Base-by-base conservation (phyloP, 2,113 vertebrate species). In the Periophthalmus modestus region DNA sequence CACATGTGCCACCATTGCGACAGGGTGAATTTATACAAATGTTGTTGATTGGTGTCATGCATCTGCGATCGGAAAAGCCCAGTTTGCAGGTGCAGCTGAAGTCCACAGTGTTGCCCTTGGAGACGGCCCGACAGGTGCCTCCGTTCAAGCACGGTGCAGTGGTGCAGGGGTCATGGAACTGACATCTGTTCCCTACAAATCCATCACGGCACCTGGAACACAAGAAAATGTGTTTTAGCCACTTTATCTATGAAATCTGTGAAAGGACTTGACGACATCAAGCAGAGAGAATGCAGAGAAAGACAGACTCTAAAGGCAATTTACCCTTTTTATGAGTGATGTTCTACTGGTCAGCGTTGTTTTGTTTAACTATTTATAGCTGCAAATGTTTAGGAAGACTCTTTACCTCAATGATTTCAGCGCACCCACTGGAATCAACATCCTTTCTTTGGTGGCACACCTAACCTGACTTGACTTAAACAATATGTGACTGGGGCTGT, bases 1-100 rank as follows among this genome's bases (percentile, higher is more conserved):
- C 94, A 0, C 97, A 98, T 68, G 92, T 95, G n/a, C 95, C 97
- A 2, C 97, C 97, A 0, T 98, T 98, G 59, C 91, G 95, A 85
- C 97, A 99, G 18, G 95, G 96, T 47, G 82, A 92, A 87, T 86
- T 92, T 72, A 95, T 78, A 81, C 97, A 99, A 48, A 79, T 91
- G 3, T 95, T 93, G 87, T 93, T 89, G 2, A 83, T 81, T 13
- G 94, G 94, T 0, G 94, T 97, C 74, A 94, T 86, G 89, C 97
- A 99, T 9, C 90, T 93, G 47, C 83, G 89, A 73, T 95, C 96
- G 0, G 90, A 92, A 94, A 89, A 98, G 80, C 96, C 97, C 73
- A 93, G 80, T 46, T 13, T 93, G 89, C 97, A 98, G 69, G 77
- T 80, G 57, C 97, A 99, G 83, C 69, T 72, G 65, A 93, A 96